Evolutionary conservation across 2,888 invertebrate species (phyloP).

Genomic region (Macrophya annulata): DNA sequence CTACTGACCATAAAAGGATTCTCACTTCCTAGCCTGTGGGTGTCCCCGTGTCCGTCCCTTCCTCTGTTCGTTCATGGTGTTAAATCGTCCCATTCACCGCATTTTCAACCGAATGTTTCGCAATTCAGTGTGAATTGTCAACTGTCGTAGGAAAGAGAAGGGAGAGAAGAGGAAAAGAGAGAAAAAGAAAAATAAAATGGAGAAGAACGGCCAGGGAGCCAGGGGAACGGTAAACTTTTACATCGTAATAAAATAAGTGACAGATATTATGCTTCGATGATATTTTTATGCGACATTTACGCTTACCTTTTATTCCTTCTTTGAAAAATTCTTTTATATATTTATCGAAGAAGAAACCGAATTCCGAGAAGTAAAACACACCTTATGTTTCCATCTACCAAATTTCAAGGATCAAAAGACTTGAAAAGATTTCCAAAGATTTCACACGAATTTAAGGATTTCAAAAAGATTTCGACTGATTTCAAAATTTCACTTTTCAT

Average conservation of each 20-base stretch:
- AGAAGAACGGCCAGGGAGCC: too few species aligned
- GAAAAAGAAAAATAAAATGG: too few species aligned
- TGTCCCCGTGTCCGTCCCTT: slow-evolving; percentile 42
- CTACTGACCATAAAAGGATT: slow-evolving; percentile 53
- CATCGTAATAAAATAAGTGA: not conserved
- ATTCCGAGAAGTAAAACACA: not conserved
- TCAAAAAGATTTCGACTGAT: too few species aligned
- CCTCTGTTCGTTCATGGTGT: slow-evolving; percentile 33
- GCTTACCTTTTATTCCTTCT: not conserved
- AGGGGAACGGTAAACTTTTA: not conserved
- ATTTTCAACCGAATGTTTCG: slow-evolving; percentile 35
- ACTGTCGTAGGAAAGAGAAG: not conserved
- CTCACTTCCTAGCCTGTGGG: slow-evolving; percentile 42
- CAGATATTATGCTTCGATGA: not conserved
- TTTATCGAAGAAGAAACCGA: not conserved
- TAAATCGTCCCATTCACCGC: slow-evolving; percentile 48
- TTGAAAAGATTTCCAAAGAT: too few species aligned
- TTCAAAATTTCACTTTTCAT: too few species aligned
- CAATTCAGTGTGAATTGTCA: slow-evolving; percentile 10
- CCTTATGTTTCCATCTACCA: not conserved
- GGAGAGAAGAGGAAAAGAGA: not conserved
- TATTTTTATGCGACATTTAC: not conserved
- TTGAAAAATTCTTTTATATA: not conserved
- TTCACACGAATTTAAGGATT: too few species aligned
- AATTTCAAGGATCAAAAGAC: not conserved